Conservation (phyloP, 1,140 invertebrate species). For the Aradophagus sp. region DNA sequence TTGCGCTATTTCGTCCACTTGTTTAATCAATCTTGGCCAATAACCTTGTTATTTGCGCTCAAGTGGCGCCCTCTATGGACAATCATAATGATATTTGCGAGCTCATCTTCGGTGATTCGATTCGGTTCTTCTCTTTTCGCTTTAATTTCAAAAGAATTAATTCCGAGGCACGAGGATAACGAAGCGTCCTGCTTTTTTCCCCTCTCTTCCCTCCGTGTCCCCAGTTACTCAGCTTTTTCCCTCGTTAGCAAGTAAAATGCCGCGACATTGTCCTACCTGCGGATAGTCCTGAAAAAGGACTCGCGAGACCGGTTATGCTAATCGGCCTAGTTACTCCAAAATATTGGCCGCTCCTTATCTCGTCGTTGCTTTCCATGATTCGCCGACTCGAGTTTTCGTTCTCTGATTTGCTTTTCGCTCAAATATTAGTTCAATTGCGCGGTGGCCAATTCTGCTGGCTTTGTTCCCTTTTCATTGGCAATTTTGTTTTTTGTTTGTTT, state of each 20-base stretch:
- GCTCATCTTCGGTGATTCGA: slow-evolving; percentile 26
- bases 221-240: slow-evolving; percentile 11
- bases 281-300: slow-evolving; percentile 60
- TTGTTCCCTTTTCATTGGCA: no score
- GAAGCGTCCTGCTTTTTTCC: slow-evolving; percentile 33
- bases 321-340: slow-evolving; percentile 53
- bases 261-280: slow-evolving; percentile 56
- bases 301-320: slow-evolving; percentile 65
- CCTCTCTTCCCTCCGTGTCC: not conserved
- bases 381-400: slow-evolving; percentile 13
- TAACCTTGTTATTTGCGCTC: no score
- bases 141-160: slow-evolving; percentile 55
- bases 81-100: slow-evolving; percentile 43
- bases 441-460: no score
- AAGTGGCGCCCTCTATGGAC: no score
- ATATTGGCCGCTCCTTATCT: slow-evolving; percentile 57
- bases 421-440: no score
- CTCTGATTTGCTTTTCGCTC: slow-evolving; percentile 24
- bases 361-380: slow-evolving; percentile 27
- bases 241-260: slow-evolving; percentile 61
- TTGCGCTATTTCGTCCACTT: no score
- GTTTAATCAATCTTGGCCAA: no score
- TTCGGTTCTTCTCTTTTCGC: slow-evolving; percentile 31
- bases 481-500: no score
- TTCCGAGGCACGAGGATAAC: slow-evolving; percentile 40